A percentile compares a stretch with the other conserved stretches of the same genome.
phyloP scores from a whole-genome alignment of 2,888 invertebrate genomes.

The Eristalinus aeneus region DNA sequence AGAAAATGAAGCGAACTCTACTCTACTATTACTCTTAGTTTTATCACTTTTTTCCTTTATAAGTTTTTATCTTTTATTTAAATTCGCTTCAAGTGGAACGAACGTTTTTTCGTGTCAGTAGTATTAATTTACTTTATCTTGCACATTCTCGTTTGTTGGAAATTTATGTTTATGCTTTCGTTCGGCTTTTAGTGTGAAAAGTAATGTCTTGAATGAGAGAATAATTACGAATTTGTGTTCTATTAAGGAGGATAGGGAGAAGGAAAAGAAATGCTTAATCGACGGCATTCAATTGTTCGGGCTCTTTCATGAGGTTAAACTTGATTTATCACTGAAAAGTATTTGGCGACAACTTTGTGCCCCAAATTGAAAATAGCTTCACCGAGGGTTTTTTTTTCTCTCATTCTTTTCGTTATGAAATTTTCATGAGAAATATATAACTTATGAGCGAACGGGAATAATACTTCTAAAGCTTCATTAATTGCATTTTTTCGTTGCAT shows the following conservation, averaged over 20 bases:
- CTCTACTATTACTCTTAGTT: not conserved
- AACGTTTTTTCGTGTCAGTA: not conserved
- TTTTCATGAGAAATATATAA: not conserved
- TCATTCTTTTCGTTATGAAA: not conserved
- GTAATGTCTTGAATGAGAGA: not conserved
- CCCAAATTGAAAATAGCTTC: not conserved
- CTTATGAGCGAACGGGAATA: not conserved
- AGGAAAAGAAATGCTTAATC: not conserved
- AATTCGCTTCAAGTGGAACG: not conserved
- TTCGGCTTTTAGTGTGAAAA: not conserved
- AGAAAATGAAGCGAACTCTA: constrained; percentile 8
- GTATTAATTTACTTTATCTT: not conserved
- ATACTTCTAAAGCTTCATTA: not conserved
- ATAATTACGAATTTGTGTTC: not conserved
- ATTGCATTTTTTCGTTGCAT: not conserved
- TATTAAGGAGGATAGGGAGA: not conserved
- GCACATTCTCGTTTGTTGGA: not conserved
- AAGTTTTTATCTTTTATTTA: constrained; percentile 4
- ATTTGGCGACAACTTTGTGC: not conserved
- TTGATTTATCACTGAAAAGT: not conserved
- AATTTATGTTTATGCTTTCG: not conserved
- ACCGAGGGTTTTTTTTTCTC: not conserved
- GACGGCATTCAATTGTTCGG: not conserved
- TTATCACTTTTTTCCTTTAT: constrained; percentile 10
- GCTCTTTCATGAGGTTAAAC: not conserved